Evolutionary conservation across 2,797 vertebrate genomes (phyloP), one percentile per base, ranked within the genome.

Genomic region (Carcharodon carcharias): DNA sequence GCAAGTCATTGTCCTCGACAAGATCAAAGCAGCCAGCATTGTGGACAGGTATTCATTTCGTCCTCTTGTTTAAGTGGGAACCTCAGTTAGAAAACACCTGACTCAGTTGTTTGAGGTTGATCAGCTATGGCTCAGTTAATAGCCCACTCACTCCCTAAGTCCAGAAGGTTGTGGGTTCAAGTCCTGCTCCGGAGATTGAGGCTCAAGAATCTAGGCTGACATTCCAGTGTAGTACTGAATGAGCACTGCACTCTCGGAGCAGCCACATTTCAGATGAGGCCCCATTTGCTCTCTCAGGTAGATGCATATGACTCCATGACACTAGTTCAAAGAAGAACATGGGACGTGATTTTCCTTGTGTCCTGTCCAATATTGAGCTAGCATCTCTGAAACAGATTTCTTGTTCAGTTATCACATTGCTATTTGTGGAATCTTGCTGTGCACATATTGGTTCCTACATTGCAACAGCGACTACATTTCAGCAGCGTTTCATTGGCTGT

Each of bases 21-120:
- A 99, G 96, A 98, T 99, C 95, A 99, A 99, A 97, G 98, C 99
- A 0, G 99, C 98, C 97, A 99, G 99, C 0, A 99, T 99, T 96
- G 99, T 99, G 96, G 99, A 99, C 98, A 99, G 99, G 99, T 99
- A 97, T 77, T 85, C 18, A 11, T 6, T 50, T 23, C 11, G 11
- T 50, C 21, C 63, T 26, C n/a, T 28, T 1, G 16, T 65, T 67
- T 93, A 9, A 93, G n/a, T 93, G 45, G 40, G 61, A 28, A 26
- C 40, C 91, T 28, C 40, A 7, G 18, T 21, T 40, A 3, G 7
- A 21, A n/a, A 67, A 85, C 4, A 67, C 7, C 21, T 21, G n/a
- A 35, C 58, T 31, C 9, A 67, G 35, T 91, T 91, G 18, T 63
- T n/a, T 12, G n/a, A 50, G 85, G 7, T 56, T 9, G 45, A 82